These are phyloP conservation scores for Sceliomorpha sp. DNA, from an alignment of 2,888 invertebrate genomes.

Conservation along the genomic window DNA sequence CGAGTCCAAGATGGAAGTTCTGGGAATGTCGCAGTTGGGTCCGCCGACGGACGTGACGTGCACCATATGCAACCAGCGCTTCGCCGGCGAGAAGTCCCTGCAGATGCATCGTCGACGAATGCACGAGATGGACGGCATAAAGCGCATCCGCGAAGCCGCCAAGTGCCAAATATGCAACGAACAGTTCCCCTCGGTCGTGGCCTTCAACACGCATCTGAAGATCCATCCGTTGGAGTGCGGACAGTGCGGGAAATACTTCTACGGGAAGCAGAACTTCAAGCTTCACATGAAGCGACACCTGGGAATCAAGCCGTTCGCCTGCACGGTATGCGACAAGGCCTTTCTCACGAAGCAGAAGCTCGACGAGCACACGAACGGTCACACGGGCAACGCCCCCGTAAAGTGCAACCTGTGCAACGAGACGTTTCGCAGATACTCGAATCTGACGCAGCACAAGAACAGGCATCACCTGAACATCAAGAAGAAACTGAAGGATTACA, in stretches of 20 bases:
- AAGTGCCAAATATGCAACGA: conserved; percentile 85
- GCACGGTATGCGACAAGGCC: conserved; percentile 89
- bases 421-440: conserved; percentile 90
- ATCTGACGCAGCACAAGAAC: conserved; percentile 91
- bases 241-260: conserved; percentile 90
- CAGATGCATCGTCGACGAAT: conserved; percentile 75
- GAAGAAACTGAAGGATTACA: conserved; percentile 86
- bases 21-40: no score
- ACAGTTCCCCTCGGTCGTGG: conserved; percentile 85
- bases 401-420: conserved; percentile 91
- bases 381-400: conserved; percentile 90
- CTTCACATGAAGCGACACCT: conserved; percentile 90
- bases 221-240: conserved; percentile 91
- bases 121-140: conserved; percentile 70
- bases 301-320: conserved; percentile 87
- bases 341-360: conserved; percentile 91
- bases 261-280: conserved; percentile 87
- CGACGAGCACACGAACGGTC: conserved; percentile 90
- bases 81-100: conserved; percentile 72
- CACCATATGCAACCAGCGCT: conserved; percentile 73
- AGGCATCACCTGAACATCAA: conserved; percentile 88
- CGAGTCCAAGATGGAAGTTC: conserved; percentile 66
- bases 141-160: conserved; percentile 75
- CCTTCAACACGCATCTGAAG: conserved; percentile 88
- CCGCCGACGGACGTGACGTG: conserved; percentile 72